These are phyloP conservation scores for Aculops lycopersici DNA, from an alignment of 1,140 invertebrate species.

Conservation along the genomic window DNA sequence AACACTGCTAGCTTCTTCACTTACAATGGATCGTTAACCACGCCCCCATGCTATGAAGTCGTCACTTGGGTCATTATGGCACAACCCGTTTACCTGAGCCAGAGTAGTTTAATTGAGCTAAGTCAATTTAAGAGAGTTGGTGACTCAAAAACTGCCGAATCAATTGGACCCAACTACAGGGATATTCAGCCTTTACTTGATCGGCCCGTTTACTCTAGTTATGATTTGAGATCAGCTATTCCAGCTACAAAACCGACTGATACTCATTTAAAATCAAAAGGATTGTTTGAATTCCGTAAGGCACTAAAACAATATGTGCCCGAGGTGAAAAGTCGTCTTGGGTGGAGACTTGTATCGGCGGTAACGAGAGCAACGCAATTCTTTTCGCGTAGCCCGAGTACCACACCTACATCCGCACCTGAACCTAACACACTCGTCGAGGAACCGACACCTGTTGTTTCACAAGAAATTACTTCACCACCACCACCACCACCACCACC, in stretches of 20 bases:
- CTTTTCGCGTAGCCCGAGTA: too few species aligned
- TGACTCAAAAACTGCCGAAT: neutral
- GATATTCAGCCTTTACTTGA: neutral
- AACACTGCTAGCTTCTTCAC: constrained; percentile 27
- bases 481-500: too few species aligned
- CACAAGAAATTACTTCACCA: too few species aligned
- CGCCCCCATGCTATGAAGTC: constrained; percentile 53
- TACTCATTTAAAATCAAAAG: neutral
- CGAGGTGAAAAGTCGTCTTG: too few species aligned
- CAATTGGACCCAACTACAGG: neutral
- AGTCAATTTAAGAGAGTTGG: neutral
- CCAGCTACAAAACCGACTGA: neutral
- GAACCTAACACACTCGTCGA: too few species aligned
- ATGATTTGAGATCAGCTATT: too few species aligned
- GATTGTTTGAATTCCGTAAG: too few species aligned
- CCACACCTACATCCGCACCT: too few species aligned
- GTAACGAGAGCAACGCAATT: too few species aligned
- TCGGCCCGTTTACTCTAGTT: neutral
- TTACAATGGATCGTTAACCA: constrained; percentile 58
- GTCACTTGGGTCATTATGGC: constrained; percentile 48
- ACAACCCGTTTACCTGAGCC: neutral
- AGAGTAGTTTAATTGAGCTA: neutral
- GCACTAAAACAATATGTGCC: too few species aligned
- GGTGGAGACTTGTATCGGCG: too few species aligned
- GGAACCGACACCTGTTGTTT: too few species aligned